Evolutionary conservation across 2,113 vertebrate species (phyloP).

Genomic region (Leptobrachium ailaonicum): DNA sequence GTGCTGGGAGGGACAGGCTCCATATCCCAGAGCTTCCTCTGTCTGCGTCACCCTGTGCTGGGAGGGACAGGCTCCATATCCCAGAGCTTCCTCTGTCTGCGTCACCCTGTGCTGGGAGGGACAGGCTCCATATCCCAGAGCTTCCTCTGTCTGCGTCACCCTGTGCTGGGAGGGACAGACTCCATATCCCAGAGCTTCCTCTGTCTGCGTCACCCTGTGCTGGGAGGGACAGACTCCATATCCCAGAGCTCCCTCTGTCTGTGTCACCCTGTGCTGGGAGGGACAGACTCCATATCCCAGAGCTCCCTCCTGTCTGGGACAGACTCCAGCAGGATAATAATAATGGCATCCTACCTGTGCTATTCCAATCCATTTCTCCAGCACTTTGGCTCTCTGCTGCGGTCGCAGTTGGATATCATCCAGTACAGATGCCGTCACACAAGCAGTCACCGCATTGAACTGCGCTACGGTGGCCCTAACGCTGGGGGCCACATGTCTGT

Average conservation of each 20-base stretch:
- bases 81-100: neutral
- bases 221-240: neutral
- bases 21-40: too few relatives aligned
- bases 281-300: neutral
- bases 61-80: neutral
- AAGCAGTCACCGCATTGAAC: constrained; percentile 80
- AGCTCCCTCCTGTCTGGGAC: neutral
- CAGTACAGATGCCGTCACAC: constrained; percentile 79
- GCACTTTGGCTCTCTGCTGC: constrained; percentile 70
- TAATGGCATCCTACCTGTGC: constrained; percentile 69
- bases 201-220: neutral
- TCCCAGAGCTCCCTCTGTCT: constrained; percentile 6
- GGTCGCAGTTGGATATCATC: constrained; percentile 56
- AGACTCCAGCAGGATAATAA: neutral
- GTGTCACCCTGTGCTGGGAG: constrained; percentile 3
- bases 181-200: neutral
- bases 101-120: constrained; percentile 2
- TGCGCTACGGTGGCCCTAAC: constrained; percentile 83
- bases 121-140: neutral
- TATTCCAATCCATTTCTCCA: constrained; percentile 85
- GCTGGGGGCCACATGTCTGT: constrained; percentile 72
- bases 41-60: too few relatives aligned
- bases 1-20: too few relatives aligned
- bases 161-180: neutral
- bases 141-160: neutral